Conservation (phyloP, 2,113 vertebrate genomes). For the Ciconia stormi region DNA sequence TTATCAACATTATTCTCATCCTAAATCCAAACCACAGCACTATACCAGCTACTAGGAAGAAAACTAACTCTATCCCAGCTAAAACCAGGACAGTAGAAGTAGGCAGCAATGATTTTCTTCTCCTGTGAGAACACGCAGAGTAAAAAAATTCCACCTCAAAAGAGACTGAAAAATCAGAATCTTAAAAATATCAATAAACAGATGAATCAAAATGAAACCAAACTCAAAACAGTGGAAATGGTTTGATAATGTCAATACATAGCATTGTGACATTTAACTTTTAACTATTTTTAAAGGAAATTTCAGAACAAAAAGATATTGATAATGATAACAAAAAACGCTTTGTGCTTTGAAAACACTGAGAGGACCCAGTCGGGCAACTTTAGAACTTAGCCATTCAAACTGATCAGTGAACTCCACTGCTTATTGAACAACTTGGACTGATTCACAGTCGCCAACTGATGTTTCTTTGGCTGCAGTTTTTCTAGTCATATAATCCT, state of each 20-base stretch:
- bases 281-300: background rate
- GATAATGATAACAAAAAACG: background rate
- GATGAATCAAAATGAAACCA: background rate
- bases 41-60: no score
- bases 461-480: background rate
- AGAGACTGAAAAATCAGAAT: background rate
- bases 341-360: background rate
- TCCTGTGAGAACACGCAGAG: background rate
- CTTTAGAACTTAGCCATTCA: background rate
- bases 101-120: background rate
- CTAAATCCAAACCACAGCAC: no score
- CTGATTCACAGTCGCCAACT: background rate
- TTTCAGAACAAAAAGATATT: background rate
- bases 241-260: background rate
- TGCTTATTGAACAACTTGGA: background rate
- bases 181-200: background rate
- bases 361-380: fast-evolving
- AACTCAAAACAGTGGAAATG: background rate
- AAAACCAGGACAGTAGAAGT: background rate
- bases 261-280: background rate
- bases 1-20: no score
- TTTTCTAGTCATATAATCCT: background rate
- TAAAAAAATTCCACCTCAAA: background rate
- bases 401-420: background rate
- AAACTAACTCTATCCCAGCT: no score